These are phyloP conservation scores for Marasmarcha lunaedactyla DNA, from an alignment of 2,888 invertebrate genomes.

Conservation along the genomic window DNA sequence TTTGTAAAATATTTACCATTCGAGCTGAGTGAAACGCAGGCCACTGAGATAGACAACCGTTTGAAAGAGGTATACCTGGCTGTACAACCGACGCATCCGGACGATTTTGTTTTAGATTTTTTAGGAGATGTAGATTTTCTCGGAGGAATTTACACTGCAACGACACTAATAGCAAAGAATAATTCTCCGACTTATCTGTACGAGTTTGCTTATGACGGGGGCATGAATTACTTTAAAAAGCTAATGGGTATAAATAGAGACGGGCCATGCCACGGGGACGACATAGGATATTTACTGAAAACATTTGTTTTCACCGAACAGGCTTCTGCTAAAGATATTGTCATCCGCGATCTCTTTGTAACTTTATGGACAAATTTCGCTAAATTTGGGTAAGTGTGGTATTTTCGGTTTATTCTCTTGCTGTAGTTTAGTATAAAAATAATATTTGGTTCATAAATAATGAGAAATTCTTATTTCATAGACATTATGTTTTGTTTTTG, in stretches of 20 bases:
- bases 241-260: conserved; percentile 38
- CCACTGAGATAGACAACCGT: conserved; percentile 26
- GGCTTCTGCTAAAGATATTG: conserved; percentile 30
- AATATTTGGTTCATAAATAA: no score
- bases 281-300: conserved; percentile 69
- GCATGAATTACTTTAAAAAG: conserved; percentile 61
- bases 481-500: no score
- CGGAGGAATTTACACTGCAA: conserved; percentile 40
- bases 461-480: no score
- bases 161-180: conserved; percentile 35
- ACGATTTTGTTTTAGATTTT: conserved; percentile 52
- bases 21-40: conserved; percentile 26
- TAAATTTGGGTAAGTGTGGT: conserved; percentile 57
- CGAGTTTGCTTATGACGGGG: conserved; percentile 68
- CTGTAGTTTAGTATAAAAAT: no score
- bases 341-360: conserved; percentile 53
- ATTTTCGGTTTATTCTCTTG: no score
- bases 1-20: conserved; percentile 42
- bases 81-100: conserved; percentile 27
- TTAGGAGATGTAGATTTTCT: conserved; percentile 60
- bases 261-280: conserved; percentile 74
- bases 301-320: conserved; percentile 24
- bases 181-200: conserved; percentile 66
- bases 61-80: conserved; percentile 56
- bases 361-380: conserved; percentile 76